A percentile compares a stretch with the other conserved stretches of the same genome.
phyloP scores from a whole-genome alignment of 2,888 invertebrate genomes.

The Leucophenga maculata region DNA sequence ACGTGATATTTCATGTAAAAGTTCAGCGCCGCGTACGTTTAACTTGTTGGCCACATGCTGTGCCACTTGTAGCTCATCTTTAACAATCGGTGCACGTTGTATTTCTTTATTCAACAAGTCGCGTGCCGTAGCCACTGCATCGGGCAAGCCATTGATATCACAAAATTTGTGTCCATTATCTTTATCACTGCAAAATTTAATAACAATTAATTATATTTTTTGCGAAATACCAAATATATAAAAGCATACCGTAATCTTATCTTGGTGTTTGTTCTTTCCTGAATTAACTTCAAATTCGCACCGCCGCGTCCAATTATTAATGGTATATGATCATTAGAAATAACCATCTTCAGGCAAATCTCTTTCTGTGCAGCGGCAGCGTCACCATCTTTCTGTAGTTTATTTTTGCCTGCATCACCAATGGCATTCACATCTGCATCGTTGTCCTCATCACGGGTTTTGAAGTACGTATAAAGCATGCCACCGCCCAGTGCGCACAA shows the following conservation, averaged over 20 bases:
- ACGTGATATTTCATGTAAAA: constrained; percentile 80
- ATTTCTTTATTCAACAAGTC: constrained; percentile 78
- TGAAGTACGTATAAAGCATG: constrained; percentile 79
- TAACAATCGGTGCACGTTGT: constrained; percentile 80
- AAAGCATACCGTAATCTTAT: constrained; percentile 72
- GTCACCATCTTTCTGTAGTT: too few relatives aligned
- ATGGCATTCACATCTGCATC: constrained; percentile 39
- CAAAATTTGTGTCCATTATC: constrained; percentile 78
- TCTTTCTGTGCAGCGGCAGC: constrained; percentile 54
- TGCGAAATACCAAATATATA: neutral
- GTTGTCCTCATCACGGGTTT: constrained; percentile 76
- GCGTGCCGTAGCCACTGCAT: constrained; percentile 82
- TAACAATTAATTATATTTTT: neutral
- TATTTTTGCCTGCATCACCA: too few relatives aligned
- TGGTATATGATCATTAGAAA: constrained; percentile 78
- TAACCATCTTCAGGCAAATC: constrained; percentile 75
- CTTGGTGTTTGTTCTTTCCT: constrained; percentile 80
- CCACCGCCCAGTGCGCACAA: constrained; percentile 80
- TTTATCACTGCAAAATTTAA: constrained; percentile 72
- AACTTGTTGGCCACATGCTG: constrained; percentile 80
- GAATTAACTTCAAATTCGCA: constrained; percentile 82
- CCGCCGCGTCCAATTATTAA: constrained; percentile 84
- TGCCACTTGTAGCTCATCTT: constrained; percentile 80
- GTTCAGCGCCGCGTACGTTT: constrained; percentile 83
- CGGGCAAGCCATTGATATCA: constrained; percentile 79